phyloP scores from a whole-genome alignment of 30 jellyfish, hydroid and myxozoan genomes.

The Haliclystus octoradiatus region DNA sequence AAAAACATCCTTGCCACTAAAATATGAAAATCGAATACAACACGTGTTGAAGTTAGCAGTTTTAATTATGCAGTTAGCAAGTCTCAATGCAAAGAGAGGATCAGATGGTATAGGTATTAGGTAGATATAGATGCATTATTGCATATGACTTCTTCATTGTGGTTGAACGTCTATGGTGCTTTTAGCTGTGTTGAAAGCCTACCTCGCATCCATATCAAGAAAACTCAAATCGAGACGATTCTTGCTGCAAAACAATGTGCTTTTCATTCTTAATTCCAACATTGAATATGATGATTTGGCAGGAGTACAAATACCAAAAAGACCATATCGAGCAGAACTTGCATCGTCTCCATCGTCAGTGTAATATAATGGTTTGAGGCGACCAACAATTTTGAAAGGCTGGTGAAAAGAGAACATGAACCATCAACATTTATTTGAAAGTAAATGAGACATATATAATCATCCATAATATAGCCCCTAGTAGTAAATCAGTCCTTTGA shows the following conservation, averaged over 20 bases:
- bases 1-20: slow-evolving; percentile 80
- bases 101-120: no score
- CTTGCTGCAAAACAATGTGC: slow-evolving; percentile 86
- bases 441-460: no score
- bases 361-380: slow-evolving; percentile 35
- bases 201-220: slow-evolving; percentile 94
- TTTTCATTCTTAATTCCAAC: slow-evolving; percentile 82
- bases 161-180: no score
- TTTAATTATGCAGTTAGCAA: no score
- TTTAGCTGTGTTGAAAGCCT: background rate
- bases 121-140: no score
- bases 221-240: slow-evolving; percentile 76
- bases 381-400: slow-evolving; percentile 81
- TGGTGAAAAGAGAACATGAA: slow-evolving; percentile 10
- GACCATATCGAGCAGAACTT: slow-evolving; percentile 40
- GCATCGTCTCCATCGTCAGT: slow-evolving; percentile 25
- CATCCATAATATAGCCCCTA: no score
- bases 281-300: slow-evolving; percentile 63
- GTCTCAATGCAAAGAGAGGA: no score
- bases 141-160: no score
- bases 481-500: no score
- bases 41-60: no score
- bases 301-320: slow-evolving; percentile 77
- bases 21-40: background rate
- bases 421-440: no score